phyloP scores from a whole-genome alignment of 1,140 invertebrate species.

The Bombus sibiricus region DNA sequence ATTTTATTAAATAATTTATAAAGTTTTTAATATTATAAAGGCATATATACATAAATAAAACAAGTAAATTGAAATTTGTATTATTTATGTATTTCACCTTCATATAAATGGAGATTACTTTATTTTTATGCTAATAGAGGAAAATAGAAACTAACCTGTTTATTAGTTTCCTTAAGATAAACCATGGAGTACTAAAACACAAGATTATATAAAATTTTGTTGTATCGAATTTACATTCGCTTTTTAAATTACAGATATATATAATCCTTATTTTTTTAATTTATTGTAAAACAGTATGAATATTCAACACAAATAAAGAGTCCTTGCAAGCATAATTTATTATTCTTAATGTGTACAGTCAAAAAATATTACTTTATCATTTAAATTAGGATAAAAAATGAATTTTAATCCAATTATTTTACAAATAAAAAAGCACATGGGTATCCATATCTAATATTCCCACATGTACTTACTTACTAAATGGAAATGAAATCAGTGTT shows the following conservation, averaged over 20 bases:
- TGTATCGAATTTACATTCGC: neutral
- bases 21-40: neutral
- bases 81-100: neutral
- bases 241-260: neutral
- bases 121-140: neutral
- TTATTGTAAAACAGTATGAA: neutral
- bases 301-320: neutral
- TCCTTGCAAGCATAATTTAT: neutral
- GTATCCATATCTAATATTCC: neutral
- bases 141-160: slow-evolving; percentile 15
- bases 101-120: neutral
- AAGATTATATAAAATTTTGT: neutral
- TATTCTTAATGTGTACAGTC: neutral
- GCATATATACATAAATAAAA: neutral
- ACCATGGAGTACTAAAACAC: neutral
- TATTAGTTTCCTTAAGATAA: neutral
- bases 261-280: neutral
- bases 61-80: neutral
- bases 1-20: neutral
- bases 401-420: neutral
- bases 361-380: neutral
- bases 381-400: neutral
- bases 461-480: neutral
- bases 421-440: neutral
- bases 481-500: neutral